phyloP scores from a whole-genome alignment of 2,888 invertebrate genomes.

The Rhogogaster chlorosoma region DNA sequence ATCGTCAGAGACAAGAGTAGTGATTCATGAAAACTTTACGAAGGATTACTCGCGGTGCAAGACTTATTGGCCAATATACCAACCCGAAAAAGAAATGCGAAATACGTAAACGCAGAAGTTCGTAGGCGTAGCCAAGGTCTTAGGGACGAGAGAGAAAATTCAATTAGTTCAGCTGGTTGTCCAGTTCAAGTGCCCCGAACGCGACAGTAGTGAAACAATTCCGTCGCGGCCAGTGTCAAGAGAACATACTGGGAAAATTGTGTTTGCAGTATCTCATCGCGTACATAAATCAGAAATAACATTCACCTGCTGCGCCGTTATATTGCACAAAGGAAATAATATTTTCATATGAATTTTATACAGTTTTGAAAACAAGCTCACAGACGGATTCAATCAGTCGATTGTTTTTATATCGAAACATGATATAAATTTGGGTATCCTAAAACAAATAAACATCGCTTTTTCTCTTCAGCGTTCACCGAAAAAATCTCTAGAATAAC shows the following conservation, averaged over 20 bases:
- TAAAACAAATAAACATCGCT: not conserved
- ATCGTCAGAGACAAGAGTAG: not conserved
- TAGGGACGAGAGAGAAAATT: not conserved
- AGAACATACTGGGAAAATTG: not conserved
- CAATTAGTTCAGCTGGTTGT: slow-evolving; percentile 1
- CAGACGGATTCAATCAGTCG: not conserved
- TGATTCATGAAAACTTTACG: not conserved
- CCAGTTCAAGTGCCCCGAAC: slow-evolving; percentile 1
- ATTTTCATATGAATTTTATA: too few species aligned
- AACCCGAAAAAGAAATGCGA: not conserved
- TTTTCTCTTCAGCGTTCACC: not conserved
- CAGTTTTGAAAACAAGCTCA: too few species aligned
- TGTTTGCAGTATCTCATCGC: not conserved
- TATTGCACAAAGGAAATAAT: too few species aligned
- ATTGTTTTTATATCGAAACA: not conserved
- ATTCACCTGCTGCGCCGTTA: not conserved
- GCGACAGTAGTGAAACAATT: not conserved
- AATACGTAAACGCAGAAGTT: not conserved
- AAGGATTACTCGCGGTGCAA: not conserved
- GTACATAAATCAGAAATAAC: not conserved
- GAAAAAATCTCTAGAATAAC: not conserved
- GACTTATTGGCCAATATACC: not conserved
- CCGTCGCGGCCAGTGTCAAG: not conserved
- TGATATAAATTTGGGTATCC: too few species aligned
- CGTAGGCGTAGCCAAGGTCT: not conserved